Percentiles rank a stretch among this genome's conserved stretches.
Conservation (phyloP, 2,797 vertebrate genomes). For the Discoglossus pictus region DNA sequence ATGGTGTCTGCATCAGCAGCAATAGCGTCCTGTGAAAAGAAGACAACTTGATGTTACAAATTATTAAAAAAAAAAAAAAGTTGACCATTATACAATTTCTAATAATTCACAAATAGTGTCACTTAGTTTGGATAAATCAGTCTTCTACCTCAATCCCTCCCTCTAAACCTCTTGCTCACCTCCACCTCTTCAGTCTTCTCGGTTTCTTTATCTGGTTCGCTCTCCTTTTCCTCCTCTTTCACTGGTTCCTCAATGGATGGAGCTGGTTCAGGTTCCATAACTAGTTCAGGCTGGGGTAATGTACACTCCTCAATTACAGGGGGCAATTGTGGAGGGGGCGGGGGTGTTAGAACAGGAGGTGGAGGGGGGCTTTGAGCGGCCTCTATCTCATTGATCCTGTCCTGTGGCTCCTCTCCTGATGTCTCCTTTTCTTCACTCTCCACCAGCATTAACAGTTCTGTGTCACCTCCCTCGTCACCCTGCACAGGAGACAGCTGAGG, state of each 20-base stretch:
- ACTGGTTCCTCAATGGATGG: neutral
- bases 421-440: conserved; percentile 36
- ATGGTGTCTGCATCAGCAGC: conserved; percentile 83
- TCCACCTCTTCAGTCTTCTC: conserved; percentile 9
- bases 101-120: no score
- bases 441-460: conserved; percentile 34
- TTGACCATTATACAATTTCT: no score
- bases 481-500: conserved; percentile 30
- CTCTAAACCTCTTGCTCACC: neutral
- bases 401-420: neutral
- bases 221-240: conserved; percentile 5
- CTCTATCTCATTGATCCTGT: neutral
- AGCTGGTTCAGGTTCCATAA: neutral
- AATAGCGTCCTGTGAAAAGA: conserved; percentile 67
- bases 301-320: neutral
- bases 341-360: conserved; percentile 34
- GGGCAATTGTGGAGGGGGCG: neutral
- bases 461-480: conserved; percentile 32
- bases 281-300: neutral
- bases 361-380: conserved; percentile 9
- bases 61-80: no score
- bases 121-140: neutral
- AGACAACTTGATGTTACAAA: no score
- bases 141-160: neutral
- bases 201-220: neutral